phyloP scores from a whole-genome alignment of 2,113 vertebrate genomes.

The Rana temporaria region DNA sequence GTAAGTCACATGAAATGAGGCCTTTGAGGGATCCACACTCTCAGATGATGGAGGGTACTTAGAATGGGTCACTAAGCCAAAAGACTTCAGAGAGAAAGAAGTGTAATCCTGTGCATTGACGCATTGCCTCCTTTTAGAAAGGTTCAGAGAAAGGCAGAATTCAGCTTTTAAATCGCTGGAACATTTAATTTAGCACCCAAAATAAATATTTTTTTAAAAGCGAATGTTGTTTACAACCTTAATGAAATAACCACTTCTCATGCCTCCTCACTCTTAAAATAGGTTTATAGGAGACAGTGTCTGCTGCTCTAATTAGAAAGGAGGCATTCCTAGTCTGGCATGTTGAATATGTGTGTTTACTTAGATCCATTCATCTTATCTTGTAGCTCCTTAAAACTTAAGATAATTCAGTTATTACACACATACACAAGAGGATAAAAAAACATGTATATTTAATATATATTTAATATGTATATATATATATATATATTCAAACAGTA shows the following conservation, averaged over 20 bases:
- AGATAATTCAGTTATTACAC: too few relatives aligned
- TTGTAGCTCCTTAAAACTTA: neutral
- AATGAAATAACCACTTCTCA: conserved; percentile 71
- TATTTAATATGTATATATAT: conserved; percentile 10
- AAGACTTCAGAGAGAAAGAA: conserved; percentile 67
- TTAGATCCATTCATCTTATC: conserved; percentile 5
- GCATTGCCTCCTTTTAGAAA: conserved; percentile 77
- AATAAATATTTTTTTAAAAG: conserved; percentile 71
- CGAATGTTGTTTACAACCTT: conserved; percentile 71
- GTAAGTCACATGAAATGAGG: conserved; percentile 78
- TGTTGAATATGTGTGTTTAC: conserved; percentile 22
- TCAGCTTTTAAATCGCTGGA: conserved; percentile 76
- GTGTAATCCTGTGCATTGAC: conserved; percentile 83
- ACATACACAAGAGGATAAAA: neutral
- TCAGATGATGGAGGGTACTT: conserved; percentile 81
- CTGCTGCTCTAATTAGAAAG: conserved; percentile 4
- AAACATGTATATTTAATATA: neutral
- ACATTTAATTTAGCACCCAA: conserved; percentile 75
- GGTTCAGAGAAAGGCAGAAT: conserved; percentile 73
- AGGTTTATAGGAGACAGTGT: conserved; percentile 17
- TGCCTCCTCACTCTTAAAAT: neutral
- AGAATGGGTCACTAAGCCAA: conserved; percentile 89
- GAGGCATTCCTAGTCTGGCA: neutral
- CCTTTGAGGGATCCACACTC: conserved; percentile 81
- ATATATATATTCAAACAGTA: neutral